Base-by-base conservation (phyloP, 1,140 invertebrate species). In the Proctacanthus coquilletti region DNA sequence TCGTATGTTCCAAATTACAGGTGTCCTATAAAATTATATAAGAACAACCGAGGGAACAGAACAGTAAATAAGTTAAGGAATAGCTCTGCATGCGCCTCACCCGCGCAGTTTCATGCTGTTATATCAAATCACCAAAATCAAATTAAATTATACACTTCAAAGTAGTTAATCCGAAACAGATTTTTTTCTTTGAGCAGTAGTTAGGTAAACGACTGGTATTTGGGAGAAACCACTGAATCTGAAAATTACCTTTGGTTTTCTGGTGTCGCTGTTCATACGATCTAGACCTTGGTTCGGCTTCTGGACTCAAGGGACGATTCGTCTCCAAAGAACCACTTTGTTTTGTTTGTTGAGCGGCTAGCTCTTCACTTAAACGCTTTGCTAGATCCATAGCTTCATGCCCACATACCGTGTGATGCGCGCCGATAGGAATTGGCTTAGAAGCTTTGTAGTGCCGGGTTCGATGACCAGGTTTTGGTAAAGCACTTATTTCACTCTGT, bases 301-400 rank as follows among this genome's bases (percentile, higher is more conserved):
- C 65, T 0, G 67, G 66, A 48, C 63, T 67, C 6, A 53, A 48
- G 1, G 62, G 46, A 15, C 65, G 51, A 13, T 61, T 51, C 0
- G 46, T 41, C 52, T 67, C 48, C 45, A 50, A 52, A 45, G 46
- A 68, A 30, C 60, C 65, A 42, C 58, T 53, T 45, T 68, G 48
- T 36, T 58, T 47, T 37, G 62, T 53, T 42, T 69, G 62, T 51
- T 71, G 72, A 36, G 74, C 65, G 13, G 72, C 72, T 18, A 83
- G 57, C 54, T 81, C 77, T 43, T 74, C 76, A 27, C 70, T 78
- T 15, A 83, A 61, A 21, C 77, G 66, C 42, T 78, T 77, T 15
- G 78, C 80, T 50, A 82, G 63, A 41, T 79, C 70, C 35, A 72
- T 72, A n/a, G 78, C 80, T 63, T 83, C 80, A 44, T 82, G 77